A percentile compares a stretch with the other conserved stretches of the same genome.
phyloP scores from a whole-genome alignment of 2,888 invertebrate species.

The Muschampia plurimacula region DNA sequence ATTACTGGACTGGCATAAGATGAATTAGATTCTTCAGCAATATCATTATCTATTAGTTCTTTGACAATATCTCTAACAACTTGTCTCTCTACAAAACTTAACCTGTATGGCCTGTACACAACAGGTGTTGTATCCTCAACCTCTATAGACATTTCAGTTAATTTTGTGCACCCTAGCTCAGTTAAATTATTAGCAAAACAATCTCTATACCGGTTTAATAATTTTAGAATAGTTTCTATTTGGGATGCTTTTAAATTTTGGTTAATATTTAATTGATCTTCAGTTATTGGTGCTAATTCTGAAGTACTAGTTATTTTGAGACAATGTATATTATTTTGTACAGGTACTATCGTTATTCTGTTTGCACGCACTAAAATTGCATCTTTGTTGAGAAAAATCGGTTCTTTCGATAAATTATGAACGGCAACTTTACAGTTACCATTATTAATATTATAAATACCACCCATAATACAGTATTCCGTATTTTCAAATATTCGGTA shows the following conservation, averaged over 20 bases:
- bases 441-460: constrained; percentile 2
- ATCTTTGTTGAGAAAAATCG: not conserved
- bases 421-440: constrained; percentile 5
- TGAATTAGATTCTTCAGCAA: constrained; percentile 2
- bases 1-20: constrained; percentile 9
- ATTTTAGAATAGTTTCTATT: not conserved
- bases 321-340: not conserved
- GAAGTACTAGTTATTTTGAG: not conserved
- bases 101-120: constrained; percentile 7
- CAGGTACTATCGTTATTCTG: not conserved
- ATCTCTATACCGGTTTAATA: not conserved
- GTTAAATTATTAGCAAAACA: constrained; percentile 1
- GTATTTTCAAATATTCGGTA: constrained; percentile 6
- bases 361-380: not conserved
- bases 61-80: constrained; percentile 9
- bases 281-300: not conserved
- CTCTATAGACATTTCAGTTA: constrained; percentile 12
- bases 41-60: constrained; percentile 1
- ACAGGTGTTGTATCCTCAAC: not conserved
- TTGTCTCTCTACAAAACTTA: not conserved
- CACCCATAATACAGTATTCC: constrained; percentile 3
- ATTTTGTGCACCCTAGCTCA: not conserved
- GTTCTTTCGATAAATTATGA: constrained; percentile 1
- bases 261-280: constrained; percentile 9
- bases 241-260: not conserved